These are phyloP conservation scores for Arvicanthis niloticus DNA, from an alignment of 2,113 vertebrate genomes.

Conservation along the genomic window DNA sequence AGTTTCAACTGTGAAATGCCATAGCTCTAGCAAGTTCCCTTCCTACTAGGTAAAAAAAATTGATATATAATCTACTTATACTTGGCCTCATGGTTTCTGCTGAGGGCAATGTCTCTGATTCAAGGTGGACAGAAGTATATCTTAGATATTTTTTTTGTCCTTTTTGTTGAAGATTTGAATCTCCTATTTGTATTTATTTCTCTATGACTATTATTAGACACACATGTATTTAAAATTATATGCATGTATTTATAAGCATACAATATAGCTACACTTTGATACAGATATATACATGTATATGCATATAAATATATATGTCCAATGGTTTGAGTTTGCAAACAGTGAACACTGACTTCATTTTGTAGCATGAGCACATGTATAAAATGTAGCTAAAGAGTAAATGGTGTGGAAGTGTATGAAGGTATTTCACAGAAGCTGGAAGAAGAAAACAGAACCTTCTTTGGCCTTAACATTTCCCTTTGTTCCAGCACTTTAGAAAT, in stretches of 20 bases:
- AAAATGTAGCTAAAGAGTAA: not conserved
- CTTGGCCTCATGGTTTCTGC: not conserved
- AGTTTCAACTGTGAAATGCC: constrained; percentile 61
- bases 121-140: not conserved
- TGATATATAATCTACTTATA: not conserved
- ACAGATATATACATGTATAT: not conserved
- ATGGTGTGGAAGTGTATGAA: not conserved
- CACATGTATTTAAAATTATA: not conserved
- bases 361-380: not conserved
- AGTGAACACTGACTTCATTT: not conserved
- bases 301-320: not conserved
- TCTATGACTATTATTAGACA: not conserved
- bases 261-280: not conserved
- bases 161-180: not conserved
- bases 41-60: not conserved
- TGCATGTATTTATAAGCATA: not conserved
- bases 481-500: not conserved
- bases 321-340: constrained; percentile 9
- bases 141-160: not conserved
- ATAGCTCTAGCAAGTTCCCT: not conserved
- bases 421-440: not conserved
- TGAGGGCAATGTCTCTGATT: constrained; percentile 10
- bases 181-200: not conserved
- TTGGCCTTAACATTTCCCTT: not conserved
- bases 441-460: not conserved